Conservation (phyloP, 2,888 invertebrate species). For the Polietes domitor region DNA sequence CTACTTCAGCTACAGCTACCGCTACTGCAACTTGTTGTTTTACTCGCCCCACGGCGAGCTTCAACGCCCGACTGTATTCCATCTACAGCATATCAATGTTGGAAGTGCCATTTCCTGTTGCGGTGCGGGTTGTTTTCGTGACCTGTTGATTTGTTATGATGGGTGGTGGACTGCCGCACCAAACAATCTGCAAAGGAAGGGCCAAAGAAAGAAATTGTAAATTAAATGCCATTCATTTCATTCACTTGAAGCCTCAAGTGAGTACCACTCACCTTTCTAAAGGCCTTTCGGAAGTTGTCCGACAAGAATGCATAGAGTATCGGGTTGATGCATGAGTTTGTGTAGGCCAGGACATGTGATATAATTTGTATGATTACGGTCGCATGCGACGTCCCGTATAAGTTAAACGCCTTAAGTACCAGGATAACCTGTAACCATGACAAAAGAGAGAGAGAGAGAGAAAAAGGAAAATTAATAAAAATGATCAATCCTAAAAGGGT, state of each 20-base stretch:
- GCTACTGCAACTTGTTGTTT: conserved; percentile 26
- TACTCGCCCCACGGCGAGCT: neutral
- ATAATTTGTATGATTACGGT: conserved; percentile 89
- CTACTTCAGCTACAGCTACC: conserved; percentile 6
- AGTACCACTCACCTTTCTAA: conserved; percentile 83
- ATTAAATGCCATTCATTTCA: neutral
- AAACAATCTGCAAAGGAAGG: conserved; percentile 76
- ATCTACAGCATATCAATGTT: conserved; percentile 80
- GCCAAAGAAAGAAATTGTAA: neutral
- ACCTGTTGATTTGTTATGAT: conserved; percentile 79
- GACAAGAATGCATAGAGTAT: conserved; percentile 96
- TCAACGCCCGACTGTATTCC: neutral
- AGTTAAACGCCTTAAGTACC: conserved; percentile 88
- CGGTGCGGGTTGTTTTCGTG: conserved; percentile 86
- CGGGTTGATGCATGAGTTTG: conserved; percentile 97
- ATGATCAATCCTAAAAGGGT: neutral
- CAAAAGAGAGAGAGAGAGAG: neutral
- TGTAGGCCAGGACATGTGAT: conserved; percentile 92
- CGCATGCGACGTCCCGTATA: conserved; percentile 86
- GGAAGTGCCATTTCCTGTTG: conserved; percentile 84
- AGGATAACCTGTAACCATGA: conserved; percentile 85
- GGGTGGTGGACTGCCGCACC: conserved; percentile 80
- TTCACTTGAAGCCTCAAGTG: too few species aligned
- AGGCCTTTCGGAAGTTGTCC: conserved; percentile 96
- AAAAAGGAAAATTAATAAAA: conserved; percentile 8